Conservation (phyloP, 2,888 invertebrate genomes). For the Eupithecia exiguata region DNA sequence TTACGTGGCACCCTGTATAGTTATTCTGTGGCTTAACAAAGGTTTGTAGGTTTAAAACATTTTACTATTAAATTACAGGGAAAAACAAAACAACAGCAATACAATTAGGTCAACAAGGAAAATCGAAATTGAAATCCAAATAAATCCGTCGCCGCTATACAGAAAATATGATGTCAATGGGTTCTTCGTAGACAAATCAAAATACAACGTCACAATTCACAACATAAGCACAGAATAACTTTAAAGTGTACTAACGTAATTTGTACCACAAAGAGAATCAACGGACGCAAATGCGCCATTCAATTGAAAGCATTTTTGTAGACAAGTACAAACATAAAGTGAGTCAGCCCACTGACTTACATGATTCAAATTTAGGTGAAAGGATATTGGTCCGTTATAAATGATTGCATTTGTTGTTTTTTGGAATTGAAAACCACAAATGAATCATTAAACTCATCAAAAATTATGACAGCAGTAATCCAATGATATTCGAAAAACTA, state of each 20-base stretch:
- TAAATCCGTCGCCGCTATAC: not conserved
- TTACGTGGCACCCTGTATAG: too few species aligned
- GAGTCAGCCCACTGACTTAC: conserved; percentile 34
- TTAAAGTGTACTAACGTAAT: too few species aligned
- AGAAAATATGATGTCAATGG: conserved; percentile 20
- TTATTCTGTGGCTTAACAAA: not conserved
- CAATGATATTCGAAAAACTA: not conserved
- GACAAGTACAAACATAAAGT: conserved; percentile 12
- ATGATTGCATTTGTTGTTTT: not conserved
- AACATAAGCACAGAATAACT: not conserved
- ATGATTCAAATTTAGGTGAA: conserved; percentile 35
- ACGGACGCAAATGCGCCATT: conserved; percentile 37
- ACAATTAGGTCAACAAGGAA: conserved; percentile 5
- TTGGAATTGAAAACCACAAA: not conserved
- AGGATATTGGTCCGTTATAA: conserved; percentile 26
- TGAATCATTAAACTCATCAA: conserved; percentile 2
- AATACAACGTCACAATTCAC: conserved; percentile 2
- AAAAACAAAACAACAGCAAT: not conserved
- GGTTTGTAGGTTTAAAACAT: not conserved
- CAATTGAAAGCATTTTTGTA: conserved; percentile 30
- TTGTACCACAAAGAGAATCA: conserved; percentile 31
- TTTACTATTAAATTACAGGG: not conserved
- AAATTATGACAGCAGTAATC: not conserved
- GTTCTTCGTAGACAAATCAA: conserved; percentile 7
- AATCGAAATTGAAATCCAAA: conserved; percentile 3